Percentiles rank a stretch among this genome's conserved stretches.
Conservation (phyloP, 2,888 invertebrate species). For the Agrotis ipsilon region DNA sequence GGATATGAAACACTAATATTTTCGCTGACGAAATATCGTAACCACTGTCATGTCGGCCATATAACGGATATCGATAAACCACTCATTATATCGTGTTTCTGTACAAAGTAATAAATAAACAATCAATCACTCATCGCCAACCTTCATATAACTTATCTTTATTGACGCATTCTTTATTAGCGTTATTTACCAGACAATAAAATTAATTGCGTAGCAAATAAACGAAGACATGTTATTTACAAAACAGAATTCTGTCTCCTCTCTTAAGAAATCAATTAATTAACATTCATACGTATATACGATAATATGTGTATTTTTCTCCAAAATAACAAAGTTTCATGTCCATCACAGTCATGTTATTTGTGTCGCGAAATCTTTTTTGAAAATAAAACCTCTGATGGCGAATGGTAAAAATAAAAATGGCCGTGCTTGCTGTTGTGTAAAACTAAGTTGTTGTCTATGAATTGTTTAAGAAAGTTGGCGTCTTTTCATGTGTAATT, state of each 20-base stretch:
- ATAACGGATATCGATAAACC: constrained; percentile 17
- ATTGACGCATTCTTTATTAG: constrained; percentile 25
- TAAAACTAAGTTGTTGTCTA: constrained; percentile 58
- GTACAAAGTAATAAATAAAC: constrained; percentile 32
- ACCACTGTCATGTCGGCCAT: constrained; percentile 13
- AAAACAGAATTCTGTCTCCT: constrained; percentile 18
- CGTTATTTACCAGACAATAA: constrained; percentile 40
- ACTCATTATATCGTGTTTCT: constrained; percentile 12
- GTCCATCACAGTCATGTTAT: constrained; percentile 18
- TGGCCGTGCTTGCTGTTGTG: constrained; percentile 46
- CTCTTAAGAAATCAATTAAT: constrained; percentile 38
- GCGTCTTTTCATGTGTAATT: constrained; percentile 58
- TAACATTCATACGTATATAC: constrained; percentile 17
- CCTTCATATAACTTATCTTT: constrained; percentile 27
- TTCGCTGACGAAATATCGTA: constrained; percentile 23
- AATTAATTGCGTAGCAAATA: constrained; percentile 40
- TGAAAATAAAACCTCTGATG: constrained; percentile 21
- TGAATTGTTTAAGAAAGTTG: constrained; percentile 62
- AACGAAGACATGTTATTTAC: constrained; percentile 28
- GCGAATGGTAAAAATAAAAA: constrained; percentile 33
- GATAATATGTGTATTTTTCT: constrained; percentile 31
- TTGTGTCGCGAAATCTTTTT: constrained; percentile 29
- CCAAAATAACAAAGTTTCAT: constrained; percentile 19
- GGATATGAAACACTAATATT: constrained; percentile 45
- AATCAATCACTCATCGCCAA: constrained; percentile 37